Conservation (phyloP, 2,113 vertebrate genomes). For the Pteropus alecto region DNA sequence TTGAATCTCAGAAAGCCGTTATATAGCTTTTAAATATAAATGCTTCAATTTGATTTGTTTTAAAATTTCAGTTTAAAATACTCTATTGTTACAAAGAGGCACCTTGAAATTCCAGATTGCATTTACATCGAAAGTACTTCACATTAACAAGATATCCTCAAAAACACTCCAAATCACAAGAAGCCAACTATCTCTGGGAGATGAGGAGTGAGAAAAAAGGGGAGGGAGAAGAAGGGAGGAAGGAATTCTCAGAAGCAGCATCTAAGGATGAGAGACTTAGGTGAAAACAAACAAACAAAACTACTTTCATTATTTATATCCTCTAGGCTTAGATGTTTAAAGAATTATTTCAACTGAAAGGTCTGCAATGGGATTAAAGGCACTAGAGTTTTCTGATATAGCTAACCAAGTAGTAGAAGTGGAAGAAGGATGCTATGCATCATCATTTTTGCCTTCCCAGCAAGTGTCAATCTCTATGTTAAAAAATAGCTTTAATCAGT, state of each 20-base stretch:
- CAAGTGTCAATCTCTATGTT: neutral
- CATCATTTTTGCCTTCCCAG: conserved; percentile 1
- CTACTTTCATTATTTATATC: conserved; percentile 11
- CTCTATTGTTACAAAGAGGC: neutral
- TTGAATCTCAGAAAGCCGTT: neutral
- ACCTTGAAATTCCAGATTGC: neutral
- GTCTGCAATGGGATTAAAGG: neutral
- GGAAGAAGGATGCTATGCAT: neutral
- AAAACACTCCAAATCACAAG: conserved; percentile 2
- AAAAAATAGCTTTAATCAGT: conserved; percentile 56
- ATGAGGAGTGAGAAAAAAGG: neutral
- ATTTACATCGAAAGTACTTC: neutral
- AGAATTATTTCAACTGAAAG: conserved; percentile 11
- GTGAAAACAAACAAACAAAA: neutral
- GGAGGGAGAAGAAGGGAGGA: too few relatives aligned
- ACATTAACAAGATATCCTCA: neutral
- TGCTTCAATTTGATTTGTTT: neutral
- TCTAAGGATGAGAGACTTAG: neutral
- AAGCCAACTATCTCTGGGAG: neutral
- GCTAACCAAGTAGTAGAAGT: conserved; percentile 10
- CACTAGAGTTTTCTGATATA: neutral
- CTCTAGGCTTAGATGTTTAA: neutral
- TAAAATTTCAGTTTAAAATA: neutral
- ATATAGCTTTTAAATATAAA: neutral
- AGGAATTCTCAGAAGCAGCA: neutral